Conservation (phyloP, 1,140 invertebrate species). For the Drosophila novamexicana region DNA sequence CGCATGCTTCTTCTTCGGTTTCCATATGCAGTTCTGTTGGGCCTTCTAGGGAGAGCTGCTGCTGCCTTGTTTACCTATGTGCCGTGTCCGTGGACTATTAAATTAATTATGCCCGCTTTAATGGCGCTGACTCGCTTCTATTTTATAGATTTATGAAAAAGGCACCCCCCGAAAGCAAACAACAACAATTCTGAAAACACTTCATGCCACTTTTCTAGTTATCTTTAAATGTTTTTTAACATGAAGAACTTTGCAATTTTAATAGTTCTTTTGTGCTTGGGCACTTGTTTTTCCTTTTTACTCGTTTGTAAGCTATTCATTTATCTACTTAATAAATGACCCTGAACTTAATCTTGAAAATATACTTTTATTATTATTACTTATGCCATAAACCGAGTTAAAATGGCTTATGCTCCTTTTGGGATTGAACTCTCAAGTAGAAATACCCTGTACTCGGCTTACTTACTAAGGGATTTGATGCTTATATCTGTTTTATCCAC, state of each 20-base stretch:
- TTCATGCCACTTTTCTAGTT: conserved; percentile 27
- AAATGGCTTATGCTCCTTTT: conserved; percentile 15
- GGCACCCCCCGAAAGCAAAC: conserved; percentile 4
- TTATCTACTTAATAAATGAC: conserved; percentile 27
- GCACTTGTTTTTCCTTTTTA: not conserved
- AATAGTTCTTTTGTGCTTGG: conserved; percentile 8
- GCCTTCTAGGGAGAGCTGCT: conserved; percentile 14
- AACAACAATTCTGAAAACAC: conserved; percentile 22
- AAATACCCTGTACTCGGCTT: not conserved
- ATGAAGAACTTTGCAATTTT: conserved; percentile 44
- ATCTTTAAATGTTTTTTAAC: conserved; percentile 46
- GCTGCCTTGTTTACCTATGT: conserved; percentile 44
- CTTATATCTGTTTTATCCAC: no score
- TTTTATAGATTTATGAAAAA: conserved; percentile 65
- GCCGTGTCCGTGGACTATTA: conserved; percentile 61
- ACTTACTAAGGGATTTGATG: no score
- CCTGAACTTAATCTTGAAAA: conserved; percentile 26
- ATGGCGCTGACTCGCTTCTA: conserved; percentile 45
- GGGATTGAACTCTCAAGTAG: not conserved
- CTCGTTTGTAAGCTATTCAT: conserved; percentile 12
- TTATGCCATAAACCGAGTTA: conserved; percentile 26
- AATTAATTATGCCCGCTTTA: conserved; percentile 68
- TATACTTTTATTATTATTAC: conserved; percentile 36
- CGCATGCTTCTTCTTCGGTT: no score
- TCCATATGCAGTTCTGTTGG: conserved; percentile 5